Evolutionary conservation across 2,113 vertebrate genomes (phyloP).

Genomic region (Campylorhamphus procurvoides): DNA sequence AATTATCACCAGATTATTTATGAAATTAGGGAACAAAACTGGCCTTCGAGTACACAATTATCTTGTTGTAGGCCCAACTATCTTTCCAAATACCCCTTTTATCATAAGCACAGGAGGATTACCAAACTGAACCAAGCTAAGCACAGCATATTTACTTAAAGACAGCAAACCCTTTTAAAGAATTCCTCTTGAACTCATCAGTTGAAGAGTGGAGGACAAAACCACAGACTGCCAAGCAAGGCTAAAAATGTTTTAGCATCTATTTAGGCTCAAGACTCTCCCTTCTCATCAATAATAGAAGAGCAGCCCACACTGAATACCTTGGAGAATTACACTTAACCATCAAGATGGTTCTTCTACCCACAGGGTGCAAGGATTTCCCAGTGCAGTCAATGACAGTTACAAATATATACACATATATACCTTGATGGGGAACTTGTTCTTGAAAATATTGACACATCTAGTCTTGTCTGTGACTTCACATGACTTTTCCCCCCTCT

Average conservation of each 20-base stretch:
- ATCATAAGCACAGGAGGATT: neutral
- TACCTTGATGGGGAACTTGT: neutral
- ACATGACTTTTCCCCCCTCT: neutral
- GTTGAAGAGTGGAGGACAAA: neutral
- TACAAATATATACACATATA: neutral
- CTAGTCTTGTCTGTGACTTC: neutral
- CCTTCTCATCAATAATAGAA: constrained; percentile 4
- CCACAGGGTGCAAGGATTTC: neutral
- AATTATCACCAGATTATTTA: neutral
- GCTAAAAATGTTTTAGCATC: neutral
- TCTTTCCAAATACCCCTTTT: neutral
- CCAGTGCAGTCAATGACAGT: neutral
- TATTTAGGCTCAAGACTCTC: neutral
- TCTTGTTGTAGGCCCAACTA: neutral
- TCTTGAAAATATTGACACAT: constrained; percentile 1
- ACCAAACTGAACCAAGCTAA: neutral
- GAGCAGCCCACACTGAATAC: neutral
- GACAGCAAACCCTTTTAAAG: neutral
- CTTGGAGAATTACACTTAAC: neutral
- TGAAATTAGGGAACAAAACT: neutral
- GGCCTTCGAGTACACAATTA: neutral
- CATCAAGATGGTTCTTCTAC: neutral
- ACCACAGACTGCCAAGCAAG: neutral
- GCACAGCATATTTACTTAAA: neutral
- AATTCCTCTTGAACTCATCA: neutral